Evolutionary conservation across 2,113 vertebrate genomes (phyloP).

Genomic region (Onychorhynchus coronatus): DNA sequence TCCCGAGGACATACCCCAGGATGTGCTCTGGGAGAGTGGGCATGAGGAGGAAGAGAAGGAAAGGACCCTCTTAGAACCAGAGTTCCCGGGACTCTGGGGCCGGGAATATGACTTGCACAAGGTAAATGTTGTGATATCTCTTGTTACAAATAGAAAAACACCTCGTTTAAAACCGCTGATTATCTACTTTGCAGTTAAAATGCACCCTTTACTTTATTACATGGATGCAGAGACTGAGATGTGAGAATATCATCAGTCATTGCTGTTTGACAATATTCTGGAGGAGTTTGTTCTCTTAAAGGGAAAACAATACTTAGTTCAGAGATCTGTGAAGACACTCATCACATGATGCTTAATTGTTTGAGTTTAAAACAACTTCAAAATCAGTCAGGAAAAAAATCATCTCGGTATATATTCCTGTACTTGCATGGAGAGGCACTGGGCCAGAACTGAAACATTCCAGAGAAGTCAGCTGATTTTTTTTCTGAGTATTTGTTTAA

Average conservation of each 20-base stretch:
- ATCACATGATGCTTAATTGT: conserved; percentile 64
- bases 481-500: not conserved
- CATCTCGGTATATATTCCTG: too few species aligned
- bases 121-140: conserved; percentile 35
- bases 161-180: not conserved
- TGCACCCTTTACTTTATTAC: not conserved
- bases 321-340: conserved; percentile 13
- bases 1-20: not conserved
- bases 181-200: not conserved
- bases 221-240: not conserved
- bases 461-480: not conserved
- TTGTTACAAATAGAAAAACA: not conserved
- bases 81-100: conserved; percentile 84
- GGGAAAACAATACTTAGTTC: not conserved
- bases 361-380: conserved; percentile 4
- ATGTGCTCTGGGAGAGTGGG: not conserved
- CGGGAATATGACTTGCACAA: conserved; percentile 23
- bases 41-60: conserved; percentile 1
- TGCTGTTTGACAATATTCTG: not conserved
- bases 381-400: not conserved
- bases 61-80: conserved; percentile 76
- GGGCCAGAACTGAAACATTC: not conserved
- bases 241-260: not conserved
- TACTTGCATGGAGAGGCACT: not conserved
- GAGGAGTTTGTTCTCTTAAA: not conserved